A percentile compares a stretch with the other conserved stretches of the same genome.
These are phyloP conservation scores for Aselliscus stoliczkanus DNA, from an alignment of 2,797 vertebrate genomes.

Conservation along the genomic window DNA sequence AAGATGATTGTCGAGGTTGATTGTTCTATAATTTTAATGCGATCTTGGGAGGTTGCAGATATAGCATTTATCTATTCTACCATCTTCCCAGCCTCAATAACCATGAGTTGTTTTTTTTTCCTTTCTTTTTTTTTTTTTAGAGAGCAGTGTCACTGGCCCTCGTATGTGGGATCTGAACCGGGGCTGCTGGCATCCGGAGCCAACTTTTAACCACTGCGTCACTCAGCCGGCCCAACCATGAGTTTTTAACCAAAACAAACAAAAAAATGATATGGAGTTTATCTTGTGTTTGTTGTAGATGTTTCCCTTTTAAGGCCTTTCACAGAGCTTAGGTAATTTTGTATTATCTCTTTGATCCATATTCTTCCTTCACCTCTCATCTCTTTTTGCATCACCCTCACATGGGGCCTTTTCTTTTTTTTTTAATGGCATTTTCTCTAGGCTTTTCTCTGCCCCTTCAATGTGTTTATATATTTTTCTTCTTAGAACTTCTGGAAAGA, in stretches of 20 bases:
- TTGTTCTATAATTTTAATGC: too few relatives aligned
- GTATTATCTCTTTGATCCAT: background rate
- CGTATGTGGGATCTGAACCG: too few relatives aligned
- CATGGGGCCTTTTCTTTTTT: background rate
- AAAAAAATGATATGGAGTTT: background rate
- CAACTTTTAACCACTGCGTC: too few relatives aligned
- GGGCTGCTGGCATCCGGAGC: too few relatives aligned
- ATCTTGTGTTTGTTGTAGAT: background rate
- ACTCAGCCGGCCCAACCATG: too few relatives aligned
- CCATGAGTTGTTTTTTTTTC: too few relatives aligned
- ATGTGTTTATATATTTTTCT: conserved; percentile 16
- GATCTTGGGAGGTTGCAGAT: too few relatives aligned
- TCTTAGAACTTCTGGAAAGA: background rate
- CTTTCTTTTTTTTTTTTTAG: too few relatives aligned
- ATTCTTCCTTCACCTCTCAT: background rate
- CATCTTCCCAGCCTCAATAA: background rate
- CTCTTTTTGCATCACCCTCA: background rate
- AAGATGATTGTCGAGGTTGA: too few relatives aligned
- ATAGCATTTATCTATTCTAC: too few relatives aligned
- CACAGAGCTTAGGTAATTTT: background rate
- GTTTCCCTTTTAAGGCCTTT: background rate
- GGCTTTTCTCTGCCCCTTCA: background rate
- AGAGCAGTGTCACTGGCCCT: too few relatives aligned
- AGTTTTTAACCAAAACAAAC: background rate
- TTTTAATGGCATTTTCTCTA: background rate